Conservation (phyloP, 2,888 invertebrate species). For the Drosophila paramelanica region DNA sequence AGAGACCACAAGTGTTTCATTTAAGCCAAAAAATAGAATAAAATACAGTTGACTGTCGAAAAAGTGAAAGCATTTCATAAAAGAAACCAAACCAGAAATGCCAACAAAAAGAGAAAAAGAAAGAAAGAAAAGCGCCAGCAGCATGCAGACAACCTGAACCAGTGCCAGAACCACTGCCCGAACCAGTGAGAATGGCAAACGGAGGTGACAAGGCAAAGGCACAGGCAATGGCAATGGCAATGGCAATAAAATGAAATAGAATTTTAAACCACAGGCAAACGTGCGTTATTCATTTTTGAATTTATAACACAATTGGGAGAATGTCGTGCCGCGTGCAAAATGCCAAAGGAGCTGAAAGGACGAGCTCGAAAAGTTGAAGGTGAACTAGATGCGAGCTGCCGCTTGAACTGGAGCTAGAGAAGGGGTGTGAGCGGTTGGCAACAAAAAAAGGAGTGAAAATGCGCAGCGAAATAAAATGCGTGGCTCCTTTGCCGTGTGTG, state of each 20-base stretch:
- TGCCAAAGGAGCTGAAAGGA: constrained; percentile 55
- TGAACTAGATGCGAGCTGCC: constrained; percentile 16
- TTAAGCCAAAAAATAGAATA: constrained; percentile 27
- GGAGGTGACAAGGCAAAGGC: not conserved
- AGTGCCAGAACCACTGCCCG: constrained; percentile 6
- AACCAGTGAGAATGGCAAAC: not conserved
- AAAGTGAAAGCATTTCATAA: constrained; percentile 64
- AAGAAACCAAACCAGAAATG: constrained; percentile 24
- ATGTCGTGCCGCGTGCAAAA: constrained; percentile 53
- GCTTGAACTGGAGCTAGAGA: not conserved
- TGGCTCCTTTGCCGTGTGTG: constrained; percentile 47
- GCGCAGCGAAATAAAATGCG: constrained; percentile 62
- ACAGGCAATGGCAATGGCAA: constrained; percentile 34
- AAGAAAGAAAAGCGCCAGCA: constrained; percentile 1
- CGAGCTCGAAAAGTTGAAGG: constrained; percentile 19
- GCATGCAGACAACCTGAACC: constrained; percentile 1
- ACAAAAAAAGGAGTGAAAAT: constrained; percentile 67
- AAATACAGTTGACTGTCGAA: constrained; percentile 29
- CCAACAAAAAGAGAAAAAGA: constrained; percentile 1
- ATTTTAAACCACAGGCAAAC: constrained; percentile 77
- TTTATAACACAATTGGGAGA: constrained; percentile 80
- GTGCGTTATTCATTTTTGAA: constrained; percentile 81
- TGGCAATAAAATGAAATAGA: constrained; percentile 77
- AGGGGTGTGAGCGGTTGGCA: not conserved
- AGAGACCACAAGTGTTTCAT: constrained; percentile 26